Conservation (phyloP, 2,113 vertebrate species). For the Tenebrosternarchus preto region DNA sequence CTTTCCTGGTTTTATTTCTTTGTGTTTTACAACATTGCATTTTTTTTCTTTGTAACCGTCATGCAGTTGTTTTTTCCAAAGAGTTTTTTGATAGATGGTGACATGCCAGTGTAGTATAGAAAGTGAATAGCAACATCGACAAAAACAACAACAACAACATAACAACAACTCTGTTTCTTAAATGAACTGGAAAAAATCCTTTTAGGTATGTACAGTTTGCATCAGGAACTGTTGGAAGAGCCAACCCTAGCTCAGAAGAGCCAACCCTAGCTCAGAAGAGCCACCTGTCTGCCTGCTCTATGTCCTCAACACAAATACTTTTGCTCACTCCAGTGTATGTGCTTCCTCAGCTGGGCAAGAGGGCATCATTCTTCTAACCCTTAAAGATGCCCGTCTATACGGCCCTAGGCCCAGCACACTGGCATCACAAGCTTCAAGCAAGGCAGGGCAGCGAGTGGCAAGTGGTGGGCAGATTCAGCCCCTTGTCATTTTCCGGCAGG, state of each 20-base stretch:
- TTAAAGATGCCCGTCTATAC: too few species aligned
- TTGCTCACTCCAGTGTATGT: too few species aligned
- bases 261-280: too few species aligned
- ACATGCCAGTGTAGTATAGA: background rate
- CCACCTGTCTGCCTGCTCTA: too few species aligned
- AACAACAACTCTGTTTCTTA: background rate
- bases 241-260: background rate
- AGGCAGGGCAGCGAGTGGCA: background rate
- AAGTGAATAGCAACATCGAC: background rate
- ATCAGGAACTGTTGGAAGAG: background rate
- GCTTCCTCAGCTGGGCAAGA: too few species aligned
- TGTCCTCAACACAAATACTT: too few species aligned
- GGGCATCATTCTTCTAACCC: too few species aligned
- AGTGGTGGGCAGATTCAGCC: background rate
- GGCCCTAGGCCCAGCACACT: background rate
- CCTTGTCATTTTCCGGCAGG: conserved; percentile 55
- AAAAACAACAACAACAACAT: too few species aligned
- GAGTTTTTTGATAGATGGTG: too few species aligned
- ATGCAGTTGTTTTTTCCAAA: too few species aligned
- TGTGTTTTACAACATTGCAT: background rate
- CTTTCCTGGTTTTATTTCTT: background rate
- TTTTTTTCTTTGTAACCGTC: background rate
- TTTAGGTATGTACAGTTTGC: background rate
- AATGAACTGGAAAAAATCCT: too few species aligned
- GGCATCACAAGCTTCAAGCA: background rate